Evolutionary conservation across 2,888 invertebrate species (phyloP).

Genomic region (Clusia tigrina): DNA sequence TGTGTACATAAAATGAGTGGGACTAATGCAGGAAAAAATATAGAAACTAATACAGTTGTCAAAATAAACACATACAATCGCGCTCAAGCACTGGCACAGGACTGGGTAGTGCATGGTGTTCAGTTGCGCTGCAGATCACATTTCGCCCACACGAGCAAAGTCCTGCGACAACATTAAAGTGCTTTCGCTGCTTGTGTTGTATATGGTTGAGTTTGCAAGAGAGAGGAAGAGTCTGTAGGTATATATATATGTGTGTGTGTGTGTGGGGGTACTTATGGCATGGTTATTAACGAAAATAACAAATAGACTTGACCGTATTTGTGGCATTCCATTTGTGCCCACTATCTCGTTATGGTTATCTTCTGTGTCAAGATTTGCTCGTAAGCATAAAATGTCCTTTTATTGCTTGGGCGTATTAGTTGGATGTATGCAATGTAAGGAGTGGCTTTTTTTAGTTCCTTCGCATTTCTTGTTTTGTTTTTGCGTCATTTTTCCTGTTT

Average conservation of each 20-base stretch:
- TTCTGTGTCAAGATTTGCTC: not conserved
- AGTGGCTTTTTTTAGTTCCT: not conserved
- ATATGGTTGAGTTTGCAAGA: too few relatives aligned
- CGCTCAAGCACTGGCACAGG: not conserved
- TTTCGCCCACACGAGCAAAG: not conserved
- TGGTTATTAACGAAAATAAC: constrained; percentile 18
- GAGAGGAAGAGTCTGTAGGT: not conserved
- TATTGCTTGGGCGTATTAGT: not conserved
- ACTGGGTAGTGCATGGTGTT: not conserved
- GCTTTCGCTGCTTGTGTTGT: not conserved
- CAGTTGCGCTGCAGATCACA: not conserved
- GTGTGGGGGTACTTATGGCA: not conserved
- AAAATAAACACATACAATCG: constrained; percentile 17
- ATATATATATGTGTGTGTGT: not conserved
- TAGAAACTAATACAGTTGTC: constrained; percentile 20
- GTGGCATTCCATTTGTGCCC: not conserved
- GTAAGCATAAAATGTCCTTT: constrained; percentile 1
- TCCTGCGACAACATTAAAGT: not conserved
- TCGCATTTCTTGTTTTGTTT: not conserved
- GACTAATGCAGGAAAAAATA: not conserved
- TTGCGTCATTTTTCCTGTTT: not conserved
- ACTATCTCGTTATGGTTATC: constrained; percentile 4
- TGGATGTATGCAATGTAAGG: not conserved
- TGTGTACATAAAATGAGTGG: not conserved
- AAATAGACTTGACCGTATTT: constrained; percentile 19